These are phyloP conservation scores for Ptilodon capucinus DNA, from an alignment of 2,888 invertebrate species.

Conservation along the genomic window DNA sequence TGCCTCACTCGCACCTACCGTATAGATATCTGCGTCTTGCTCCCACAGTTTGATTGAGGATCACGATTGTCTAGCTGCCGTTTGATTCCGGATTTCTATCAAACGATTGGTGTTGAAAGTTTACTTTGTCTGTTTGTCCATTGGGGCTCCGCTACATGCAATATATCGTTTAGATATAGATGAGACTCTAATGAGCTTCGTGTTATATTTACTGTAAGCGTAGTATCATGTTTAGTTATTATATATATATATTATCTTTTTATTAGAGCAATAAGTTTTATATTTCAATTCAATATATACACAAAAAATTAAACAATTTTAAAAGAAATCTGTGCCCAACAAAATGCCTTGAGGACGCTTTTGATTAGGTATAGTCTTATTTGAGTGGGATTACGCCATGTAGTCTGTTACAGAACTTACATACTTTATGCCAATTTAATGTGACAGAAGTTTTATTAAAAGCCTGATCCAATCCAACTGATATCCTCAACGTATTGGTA, in stretches of 20 bases:
- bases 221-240: background rate
- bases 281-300: no score
- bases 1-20: slow-evolving; percentile 45
- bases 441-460: background rate
- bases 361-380: no score
- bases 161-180: slow-evolving; percentile 33
- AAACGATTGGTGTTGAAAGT: slow-evolving; percentile 65
- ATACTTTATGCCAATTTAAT: background rate
- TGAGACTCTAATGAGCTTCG: slow-evolving; percentile 14
- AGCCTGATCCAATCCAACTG: background rate
- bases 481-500: background rate
- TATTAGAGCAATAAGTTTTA: background rate
- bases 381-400: no score
- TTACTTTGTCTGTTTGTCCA: slow-evolving; percentile 54
- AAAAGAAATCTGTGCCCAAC: no score
- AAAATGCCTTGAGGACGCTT: no score
- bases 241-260: background rate
- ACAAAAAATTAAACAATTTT: no score
- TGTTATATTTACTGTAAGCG: slow-evolving; percentile 6
- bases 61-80: slow-evolving; percentile 57
- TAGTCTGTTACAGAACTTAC: background rate
- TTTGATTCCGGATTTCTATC: slow-evolving; percentile 66
- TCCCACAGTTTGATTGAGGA: slow-evolving; percentile 62
- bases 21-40: slow-evolving; percentile 34
- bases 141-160: slow-evolving; percentile 34